Percentiles rank a stretch among this genome's conserved stretches.
phyloP scores from a whole-genome alignment of 2,888 invertebrate species.

The Euzophera pinguis region DNA sequence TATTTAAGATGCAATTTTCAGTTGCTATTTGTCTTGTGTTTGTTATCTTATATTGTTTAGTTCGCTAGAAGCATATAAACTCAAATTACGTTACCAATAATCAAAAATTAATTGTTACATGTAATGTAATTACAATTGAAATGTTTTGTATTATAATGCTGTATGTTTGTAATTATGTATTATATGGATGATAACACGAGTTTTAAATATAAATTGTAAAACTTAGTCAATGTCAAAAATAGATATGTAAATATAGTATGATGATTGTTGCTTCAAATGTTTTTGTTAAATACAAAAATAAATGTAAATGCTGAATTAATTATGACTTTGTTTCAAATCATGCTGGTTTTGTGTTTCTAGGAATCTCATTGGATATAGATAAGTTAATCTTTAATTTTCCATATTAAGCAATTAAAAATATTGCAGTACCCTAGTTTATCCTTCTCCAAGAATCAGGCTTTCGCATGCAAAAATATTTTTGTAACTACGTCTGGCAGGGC shows the following conservation, averaged over 20 bases:
- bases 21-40: too few species aligned
- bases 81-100: too few species aligned
- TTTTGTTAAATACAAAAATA: slow-evolving; percentile 9
- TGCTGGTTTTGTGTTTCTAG: neutral
- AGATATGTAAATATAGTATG: neutral
- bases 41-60: too few species aligned
- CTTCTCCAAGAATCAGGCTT: too few species aligned
- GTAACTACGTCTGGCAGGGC: too few species aligned
- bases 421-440: too few species aligned
- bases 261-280: neutral
- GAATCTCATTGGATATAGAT: too few species aligned
- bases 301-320: slow-evolving; percentile 2
- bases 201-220: neutral
- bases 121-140: neutral
- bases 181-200: neutral
- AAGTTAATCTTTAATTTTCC: too few species aligned
- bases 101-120: neutral
- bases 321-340: neutral
- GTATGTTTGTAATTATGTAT: neutral
- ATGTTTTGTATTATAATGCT: neutral
- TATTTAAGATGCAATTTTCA: too few species aligned
- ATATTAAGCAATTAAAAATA: too few species aligned
- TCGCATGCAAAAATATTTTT: too few species aligned
- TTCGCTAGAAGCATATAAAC: too few species aligned
- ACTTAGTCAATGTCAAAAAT: neutral